Percentiles rank a stretch among this genome's conserved stretches.
phyloP scores from a whole-genome alignment of 2,888 invertebrate genomes.

The Ophonus ardosiacus region DNA sequence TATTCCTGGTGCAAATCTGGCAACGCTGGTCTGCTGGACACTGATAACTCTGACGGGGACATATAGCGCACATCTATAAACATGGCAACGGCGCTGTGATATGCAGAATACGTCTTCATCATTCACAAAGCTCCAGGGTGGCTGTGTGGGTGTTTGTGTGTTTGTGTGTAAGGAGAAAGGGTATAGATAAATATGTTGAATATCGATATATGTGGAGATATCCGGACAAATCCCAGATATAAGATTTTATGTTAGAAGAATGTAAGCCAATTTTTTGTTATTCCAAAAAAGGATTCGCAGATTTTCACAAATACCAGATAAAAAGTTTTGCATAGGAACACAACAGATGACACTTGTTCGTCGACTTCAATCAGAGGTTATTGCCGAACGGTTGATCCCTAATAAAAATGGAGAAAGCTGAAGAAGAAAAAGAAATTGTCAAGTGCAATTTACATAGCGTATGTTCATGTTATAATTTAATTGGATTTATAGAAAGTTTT shows the following conservation, averaged over 20 bases:
- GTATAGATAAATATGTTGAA: background rate
- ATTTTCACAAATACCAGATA: background rate
- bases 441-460: no score
- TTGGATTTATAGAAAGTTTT: no score
- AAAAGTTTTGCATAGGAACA: background rate
- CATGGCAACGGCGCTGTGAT: slow-evolving; percentile 17
- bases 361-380: no score
- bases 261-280: background rate
- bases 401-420: no score
- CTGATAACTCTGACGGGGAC: slow-evolving; percentile 20
- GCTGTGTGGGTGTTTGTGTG: background rate
- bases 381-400: no score
- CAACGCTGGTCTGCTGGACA: slow-evolving; percentile 26
- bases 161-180: background rate
- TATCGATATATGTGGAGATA: background rate
- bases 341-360: background rate
- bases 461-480: no score
- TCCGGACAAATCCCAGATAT: background rate
- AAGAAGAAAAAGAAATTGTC: no score
- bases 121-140: background rate
- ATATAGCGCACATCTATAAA: slow-evolving; percentile 34
- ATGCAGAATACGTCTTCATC: slow-evolving; percentile 35
- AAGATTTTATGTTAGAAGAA: background rate
- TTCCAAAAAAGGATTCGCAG: background rate
- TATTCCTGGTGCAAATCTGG: slow-evolving; percentile 22